These are phyloP conservation scores for Listronotus bonariensis DNA, from an alignment of 1,140 invertebrate species.

Conservation along the genomic window DNA sequence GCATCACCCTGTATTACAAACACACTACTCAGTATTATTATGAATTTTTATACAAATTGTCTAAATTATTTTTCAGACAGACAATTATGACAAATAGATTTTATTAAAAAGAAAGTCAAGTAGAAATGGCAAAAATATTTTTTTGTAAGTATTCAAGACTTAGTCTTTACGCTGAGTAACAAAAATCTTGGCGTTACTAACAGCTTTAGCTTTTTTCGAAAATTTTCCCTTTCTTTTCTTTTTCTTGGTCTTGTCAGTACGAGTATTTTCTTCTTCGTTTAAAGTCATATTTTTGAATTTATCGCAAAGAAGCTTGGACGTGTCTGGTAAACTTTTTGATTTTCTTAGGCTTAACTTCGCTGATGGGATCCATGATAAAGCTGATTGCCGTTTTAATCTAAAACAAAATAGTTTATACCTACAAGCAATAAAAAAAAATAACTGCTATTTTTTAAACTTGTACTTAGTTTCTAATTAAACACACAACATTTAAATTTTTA, in stretches of 20 bases:
- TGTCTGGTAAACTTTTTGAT: conserved; percentile 41
- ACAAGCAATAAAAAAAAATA: too few species aligned
- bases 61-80: too few species aligned
- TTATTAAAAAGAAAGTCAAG: too few species aligned
- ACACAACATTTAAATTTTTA: too few species aligned
- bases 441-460: too few species aligned
- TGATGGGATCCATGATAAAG: conserved; percentile 10
- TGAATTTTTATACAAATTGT: too few species aligned
- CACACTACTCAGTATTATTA: too few species aligned
- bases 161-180: conserved; percentile 21
- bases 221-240: conserved; percentile 45
- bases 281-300: conserved; percentile 28
- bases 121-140: too few species aligned
- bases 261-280: conserved; percentile 28
- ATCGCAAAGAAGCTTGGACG: conserved; percentile 15
- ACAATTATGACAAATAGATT: too few species aligned
- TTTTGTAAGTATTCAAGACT: not conserved
- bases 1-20: too few species aligned
- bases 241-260: conserved; percentile 38
- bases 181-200: conserved; percentile 44
- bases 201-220: conserved; percentile 42
- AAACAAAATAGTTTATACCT: too few species aligned
- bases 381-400: conserved; percentile 37
- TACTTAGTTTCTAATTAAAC: too few species aligned
- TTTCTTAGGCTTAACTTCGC: conserved; percentile 25